phyloP scores from a whole-genome alignment of 2,797 vertebrate species.

The Catamblyrhynchus diadema region DNA sequence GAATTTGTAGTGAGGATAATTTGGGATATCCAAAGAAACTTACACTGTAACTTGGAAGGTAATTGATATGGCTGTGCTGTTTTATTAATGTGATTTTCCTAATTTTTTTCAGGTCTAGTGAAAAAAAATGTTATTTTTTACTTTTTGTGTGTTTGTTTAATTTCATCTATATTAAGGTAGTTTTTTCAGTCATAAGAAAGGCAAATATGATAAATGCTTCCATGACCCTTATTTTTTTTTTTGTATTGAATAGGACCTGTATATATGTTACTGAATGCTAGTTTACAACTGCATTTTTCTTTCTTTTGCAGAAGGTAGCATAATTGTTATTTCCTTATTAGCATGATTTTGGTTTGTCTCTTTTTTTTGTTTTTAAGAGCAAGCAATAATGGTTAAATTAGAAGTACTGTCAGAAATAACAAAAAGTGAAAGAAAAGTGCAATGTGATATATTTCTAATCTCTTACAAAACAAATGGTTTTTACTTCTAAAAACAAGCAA shows the following conservation, averaged over 20 bases:
- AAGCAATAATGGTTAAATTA: neutral
- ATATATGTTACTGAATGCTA: neutral
- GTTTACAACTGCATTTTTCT: neutral
- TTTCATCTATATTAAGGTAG: neutral
- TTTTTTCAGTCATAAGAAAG: neutral
- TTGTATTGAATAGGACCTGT: neutral
- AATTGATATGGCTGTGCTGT: neutral
- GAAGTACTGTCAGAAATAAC: neutral
- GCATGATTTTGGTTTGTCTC: accelerated
- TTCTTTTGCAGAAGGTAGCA: neutral
- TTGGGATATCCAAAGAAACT: neutral
- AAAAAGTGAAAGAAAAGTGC: neutral
- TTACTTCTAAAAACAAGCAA: neutral
- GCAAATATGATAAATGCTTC: neutral
- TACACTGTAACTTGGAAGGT: neutral
- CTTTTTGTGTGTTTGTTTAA: neutral
- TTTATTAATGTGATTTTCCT: neutral
- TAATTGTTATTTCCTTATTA: neutral
- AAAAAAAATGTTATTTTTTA: neutral
- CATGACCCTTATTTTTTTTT: neutral
- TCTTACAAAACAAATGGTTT: neutral
- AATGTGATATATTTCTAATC: neutral
- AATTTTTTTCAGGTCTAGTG: neutral
- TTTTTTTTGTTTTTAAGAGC: neutral
- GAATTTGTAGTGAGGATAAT: neutral